A percentile compares a stretch with the other conserved stretches of the same genome.
Conservation (phyloP, 2,888 invertebrate species). For the Invenusta paracnida region DNA sequence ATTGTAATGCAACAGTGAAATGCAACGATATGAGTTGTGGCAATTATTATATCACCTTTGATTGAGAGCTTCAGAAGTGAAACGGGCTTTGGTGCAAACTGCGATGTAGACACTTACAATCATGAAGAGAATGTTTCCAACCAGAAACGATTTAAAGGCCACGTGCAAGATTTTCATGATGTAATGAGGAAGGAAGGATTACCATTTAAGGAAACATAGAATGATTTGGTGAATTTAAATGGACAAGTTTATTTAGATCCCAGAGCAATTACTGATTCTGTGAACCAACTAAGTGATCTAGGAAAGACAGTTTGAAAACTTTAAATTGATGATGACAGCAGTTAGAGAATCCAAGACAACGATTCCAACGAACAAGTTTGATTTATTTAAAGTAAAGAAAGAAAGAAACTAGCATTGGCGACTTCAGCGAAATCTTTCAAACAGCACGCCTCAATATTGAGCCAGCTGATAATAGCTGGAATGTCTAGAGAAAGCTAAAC, state of each 20-base stretch:
- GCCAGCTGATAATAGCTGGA: neutral
- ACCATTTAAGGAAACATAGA: neutral
- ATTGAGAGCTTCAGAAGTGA: neutral
- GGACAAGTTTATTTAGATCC: neutral
- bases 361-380: neutral
- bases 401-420: conserved; percentile 7
- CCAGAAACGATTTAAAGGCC: neutral
- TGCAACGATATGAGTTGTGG: no score
- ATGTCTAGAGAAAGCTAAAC: neutral
- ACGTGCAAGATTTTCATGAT: neutral
- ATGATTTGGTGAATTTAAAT: neutral
- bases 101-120: neutral
- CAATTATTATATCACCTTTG: conserved; percentile 4
- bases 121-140: neutral
- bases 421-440: neutral
- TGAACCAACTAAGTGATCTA: conserved; percentile 2
- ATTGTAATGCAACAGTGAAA: no score
- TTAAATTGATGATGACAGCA: conserved; percentile 22
- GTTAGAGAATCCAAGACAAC: neutral
- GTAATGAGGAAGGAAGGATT: neutral
- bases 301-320: neutral
- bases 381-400: conserved; percentile 22
- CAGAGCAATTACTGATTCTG: conserved; percentile 13
- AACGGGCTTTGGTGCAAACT: conserved; percentile 8
- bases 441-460: neutral